phyloP scores from a whole-genome alignment of 2,797 vertebrate genomes.

The Macropodus opercularis region DNA sequence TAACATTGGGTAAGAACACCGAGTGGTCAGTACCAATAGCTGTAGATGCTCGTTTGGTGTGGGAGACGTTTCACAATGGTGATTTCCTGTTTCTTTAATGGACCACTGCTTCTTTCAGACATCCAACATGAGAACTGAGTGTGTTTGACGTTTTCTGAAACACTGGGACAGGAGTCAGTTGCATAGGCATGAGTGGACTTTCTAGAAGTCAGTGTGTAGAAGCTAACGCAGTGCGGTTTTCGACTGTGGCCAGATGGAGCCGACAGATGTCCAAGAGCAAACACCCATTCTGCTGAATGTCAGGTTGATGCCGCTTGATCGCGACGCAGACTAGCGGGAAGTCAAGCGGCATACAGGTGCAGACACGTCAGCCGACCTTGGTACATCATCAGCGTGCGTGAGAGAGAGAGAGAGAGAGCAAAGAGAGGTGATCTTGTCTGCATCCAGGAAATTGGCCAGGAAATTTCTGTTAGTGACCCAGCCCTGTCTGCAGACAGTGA shows the following conservation, averaged over 20 bases:
- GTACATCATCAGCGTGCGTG: conserved; percentile 27
- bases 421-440: conserved; percentile 36
- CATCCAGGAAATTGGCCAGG: conserved; percentile 44
- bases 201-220: conserved; percentile 22
- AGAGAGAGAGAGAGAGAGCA: conserved; percentile 3
- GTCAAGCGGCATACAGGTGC: conserved; percentile 47
- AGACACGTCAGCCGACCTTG: conserved; percentile 61
- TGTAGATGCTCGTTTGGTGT: too few relatives aligned
- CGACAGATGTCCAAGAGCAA: conserved; percentile 59
- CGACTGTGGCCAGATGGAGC: conserved; percentile 51
- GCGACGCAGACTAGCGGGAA: conserved; percentile 20
- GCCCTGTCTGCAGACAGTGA: conserved; percentile 45
- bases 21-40: neutral
- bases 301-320: conserved; percentile 24
- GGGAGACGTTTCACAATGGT: neutral
- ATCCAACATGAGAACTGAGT: conserved; percentile 4
- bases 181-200: conserved; percentile 20
- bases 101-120: neutral
- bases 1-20: conserved; percentile 74
- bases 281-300: conserved; percentile 41
- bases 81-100: neutral
- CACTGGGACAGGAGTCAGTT: neutral
- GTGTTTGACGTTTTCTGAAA: conserved; percentile 13
- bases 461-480: conserved; percentile 43
- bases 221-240: conserved; percentile 36